phyloP scores from a whole-genome alignment of 2,797 vertebrate species.

The Scolopax rusticola region DNA sequence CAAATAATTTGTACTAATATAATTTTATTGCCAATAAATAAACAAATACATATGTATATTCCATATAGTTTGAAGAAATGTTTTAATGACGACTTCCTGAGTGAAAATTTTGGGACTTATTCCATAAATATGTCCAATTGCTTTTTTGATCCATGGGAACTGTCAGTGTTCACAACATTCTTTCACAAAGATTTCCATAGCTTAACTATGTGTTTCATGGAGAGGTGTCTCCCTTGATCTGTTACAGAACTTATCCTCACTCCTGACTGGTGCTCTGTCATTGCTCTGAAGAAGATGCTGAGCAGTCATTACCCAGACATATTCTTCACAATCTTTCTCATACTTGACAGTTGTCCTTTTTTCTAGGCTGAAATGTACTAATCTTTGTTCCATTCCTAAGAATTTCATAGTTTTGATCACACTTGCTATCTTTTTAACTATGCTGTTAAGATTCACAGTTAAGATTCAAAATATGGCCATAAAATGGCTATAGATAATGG shows the following conservation, averaged over 20 bases:
- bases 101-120: background rate
- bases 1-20: background rate
- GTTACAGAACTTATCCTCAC: background rate
- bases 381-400: background rate
- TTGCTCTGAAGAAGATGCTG: background rate
- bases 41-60: no score
- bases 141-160: background rate
- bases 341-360: background rate
- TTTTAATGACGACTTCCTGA: background rate
- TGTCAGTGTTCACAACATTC: background rate
- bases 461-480: background rate
- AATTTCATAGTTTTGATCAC: background rate
- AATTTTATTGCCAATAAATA: background rate
- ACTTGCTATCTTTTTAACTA: background rate
- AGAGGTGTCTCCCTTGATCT: background rate
- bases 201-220: rapidly evolving
- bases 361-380: background rate
- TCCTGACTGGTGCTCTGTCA: background rate
- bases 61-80: background rate
- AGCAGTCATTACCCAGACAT: background rate
- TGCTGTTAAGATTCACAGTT: background rate
- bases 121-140: background rate
- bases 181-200: background rate
- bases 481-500: background rate
- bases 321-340: background rate